Evolutionary conservation across 2,888 invertebrate species (phyloP).

Genomic region (Drosophila diplacantha): DNA sequence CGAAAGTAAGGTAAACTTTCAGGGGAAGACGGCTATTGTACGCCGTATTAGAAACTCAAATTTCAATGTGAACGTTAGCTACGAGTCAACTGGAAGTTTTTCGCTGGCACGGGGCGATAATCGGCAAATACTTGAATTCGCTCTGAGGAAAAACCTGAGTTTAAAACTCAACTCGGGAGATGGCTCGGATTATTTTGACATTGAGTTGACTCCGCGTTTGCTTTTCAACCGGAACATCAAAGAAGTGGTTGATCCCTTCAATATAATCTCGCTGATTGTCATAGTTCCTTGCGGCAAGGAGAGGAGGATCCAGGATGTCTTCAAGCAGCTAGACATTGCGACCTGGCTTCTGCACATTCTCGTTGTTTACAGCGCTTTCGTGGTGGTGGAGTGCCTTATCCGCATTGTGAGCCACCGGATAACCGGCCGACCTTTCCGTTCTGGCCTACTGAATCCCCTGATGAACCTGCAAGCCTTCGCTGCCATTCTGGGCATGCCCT

Average conservation of each 20-base stretch:
- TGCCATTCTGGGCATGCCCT: conserved; percentile 33
- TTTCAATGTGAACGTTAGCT: not conserved
- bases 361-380: conserved; percentile 27
- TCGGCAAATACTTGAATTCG: not conserved
- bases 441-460: not conserved
- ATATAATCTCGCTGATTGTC: conserved; percentile 2
- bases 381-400: conserved; percentile 11
- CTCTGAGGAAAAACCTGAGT: not conserved
- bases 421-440: not conserved
- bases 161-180: not conserved
- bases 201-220: not conserved
- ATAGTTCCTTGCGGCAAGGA: conserved; percentile 36
- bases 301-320: conserved; percentile 22
- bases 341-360: conserved; percentile 8
- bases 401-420: not conserved
- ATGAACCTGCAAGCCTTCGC: conserved; percentile 33
- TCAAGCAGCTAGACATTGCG: not conserved
- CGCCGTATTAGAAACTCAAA: not conserved
- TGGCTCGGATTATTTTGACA: not conserved
- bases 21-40: not conserved
- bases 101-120: not conserved
- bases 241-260: not conserved
- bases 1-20: not conserved
- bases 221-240: too few species aligned
- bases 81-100: not conserved